Evolutionary conservation across 2,113 vertebrate genomes (phyloP).

Genomic region (Ibidorhyncha struthersii): DNA sequence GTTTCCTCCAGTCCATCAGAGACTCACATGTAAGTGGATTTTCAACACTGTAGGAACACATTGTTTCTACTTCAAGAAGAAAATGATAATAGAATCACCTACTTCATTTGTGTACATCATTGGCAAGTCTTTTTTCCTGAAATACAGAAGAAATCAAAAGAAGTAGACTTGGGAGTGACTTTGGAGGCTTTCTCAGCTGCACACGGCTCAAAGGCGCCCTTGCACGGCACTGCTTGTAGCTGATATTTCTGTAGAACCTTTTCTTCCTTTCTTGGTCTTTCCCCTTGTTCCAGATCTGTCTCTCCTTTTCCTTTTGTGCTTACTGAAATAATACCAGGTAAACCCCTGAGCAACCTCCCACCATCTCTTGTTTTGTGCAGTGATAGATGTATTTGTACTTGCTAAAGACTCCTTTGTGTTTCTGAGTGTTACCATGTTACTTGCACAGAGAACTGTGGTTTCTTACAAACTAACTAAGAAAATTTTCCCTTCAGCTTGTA

Average conservation of each 20-base stretch:
- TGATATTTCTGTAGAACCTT: neutral
- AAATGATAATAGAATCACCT: neutral
- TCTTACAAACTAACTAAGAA: neutral
- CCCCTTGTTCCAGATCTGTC: neutral
- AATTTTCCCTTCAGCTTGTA: neutral
- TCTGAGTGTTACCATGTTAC: neutral
- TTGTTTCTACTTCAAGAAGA: neutral
- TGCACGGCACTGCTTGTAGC: neutral
- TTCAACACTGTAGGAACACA: neutral
- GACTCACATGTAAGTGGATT: neutral
- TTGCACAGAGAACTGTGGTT: neutral
- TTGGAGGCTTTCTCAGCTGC: neutral
- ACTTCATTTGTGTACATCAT: neutral
- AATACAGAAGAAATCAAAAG: neutral
- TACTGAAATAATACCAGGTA: neutral
- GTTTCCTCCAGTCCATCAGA: neutral
- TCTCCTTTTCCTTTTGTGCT: neutral
- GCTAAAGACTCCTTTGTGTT: neutral
- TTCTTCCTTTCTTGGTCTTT: neutral
- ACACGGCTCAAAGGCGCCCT: neutral
- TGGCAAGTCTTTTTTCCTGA: neutral
- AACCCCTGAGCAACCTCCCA: neutral
- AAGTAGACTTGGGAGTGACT: neutral
- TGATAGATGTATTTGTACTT: neutral
- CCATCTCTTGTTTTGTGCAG: neutral